These are phyloP conservation scores for Carcina quercana DNA, from an alignment of 2,888 invertebrate species.

Conservation along the genomic window DNA sequence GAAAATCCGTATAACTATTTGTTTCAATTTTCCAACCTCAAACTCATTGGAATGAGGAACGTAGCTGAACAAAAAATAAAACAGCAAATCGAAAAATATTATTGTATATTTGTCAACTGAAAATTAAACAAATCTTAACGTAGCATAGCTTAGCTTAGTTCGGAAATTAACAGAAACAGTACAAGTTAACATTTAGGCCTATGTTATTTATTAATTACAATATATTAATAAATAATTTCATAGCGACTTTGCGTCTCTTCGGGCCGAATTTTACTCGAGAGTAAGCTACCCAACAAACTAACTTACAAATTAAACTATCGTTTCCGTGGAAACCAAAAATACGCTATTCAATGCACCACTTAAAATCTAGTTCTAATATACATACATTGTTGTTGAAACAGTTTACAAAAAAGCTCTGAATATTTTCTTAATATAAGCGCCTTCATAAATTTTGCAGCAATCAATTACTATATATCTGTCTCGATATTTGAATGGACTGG, in stretches of 20 bases:
- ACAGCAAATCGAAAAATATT: constrained; percentile 69
- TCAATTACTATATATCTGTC: too few relatives aligned
- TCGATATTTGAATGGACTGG: too few relatives aligned
- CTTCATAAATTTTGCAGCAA: too few relatives aligned
- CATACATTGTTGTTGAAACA: constrained; percentile 43
- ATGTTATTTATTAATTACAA: constrained; percentile 21
- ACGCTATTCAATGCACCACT: constrained; percentile 53
- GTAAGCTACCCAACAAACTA: constrained; percentile 27
- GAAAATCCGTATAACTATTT: too few relatives aligned
- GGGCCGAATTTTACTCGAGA: constrained; percentile 25
- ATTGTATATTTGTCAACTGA: constrained; percentile 72
- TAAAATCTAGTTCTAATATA: constrained; percentile 60
- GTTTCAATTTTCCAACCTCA: too few relatives aligned
- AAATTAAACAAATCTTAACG: constrained; percentile 67
- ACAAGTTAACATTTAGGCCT: constrained; percentile 54
- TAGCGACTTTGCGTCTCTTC: constrained; percentile 15
- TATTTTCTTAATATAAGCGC: too few relatives aligned
- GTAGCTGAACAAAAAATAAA: too few relatives aligned
- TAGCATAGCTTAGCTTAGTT: constrained; percentile 53
- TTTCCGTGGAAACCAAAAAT: constrained; percentile 38
- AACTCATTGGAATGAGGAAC: too few relatives aligned
- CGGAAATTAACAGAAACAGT: constrained; percentile 57
- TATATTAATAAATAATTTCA: constrained; percentile 37
- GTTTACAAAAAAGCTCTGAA: constrained; percentile 30
- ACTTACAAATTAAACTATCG: constrained; percentile 29